Base-by-base conservation (phyloP, 1,140 invertebrate species). In the Bacillus rossius region DNA sequence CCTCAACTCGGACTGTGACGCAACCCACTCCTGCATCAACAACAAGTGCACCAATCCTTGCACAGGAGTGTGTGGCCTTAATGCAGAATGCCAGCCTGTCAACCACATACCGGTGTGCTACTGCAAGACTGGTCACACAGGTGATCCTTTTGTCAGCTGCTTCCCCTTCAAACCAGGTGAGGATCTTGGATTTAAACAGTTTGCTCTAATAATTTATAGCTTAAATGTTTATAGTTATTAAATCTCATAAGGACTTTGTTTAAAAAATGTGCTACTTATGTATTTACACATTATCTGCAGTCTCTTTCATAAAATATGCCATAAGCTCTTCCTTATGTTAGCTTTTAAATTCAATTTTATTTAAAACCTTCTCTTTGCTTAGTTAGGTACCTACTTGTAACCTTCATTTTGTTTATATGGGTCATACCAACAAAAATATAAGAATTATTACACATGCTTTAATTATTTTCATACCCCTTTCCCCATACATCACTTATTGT, bases 41-140 rank as follows among this genome's bases (percentile, higher is more conserved):
- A 85, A 88, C 57, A 89, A 86, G 75, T 94, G 91, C 69, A 78
- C 85, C 53, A 82, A 90, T 75, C 89, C 89, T 26, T 93, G 91
- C 64, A 71, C 75, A 41, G 82, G 85, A 29, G 83, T 84, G n/a
- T 92, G 89, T 70, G 89, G 89, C 43, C 76, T 84, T 42, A 82
- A 82, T 67, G 87, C 91, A 10, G 74, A 82, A 20, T 93, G 91
- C 65, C 80, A 86, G 62, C 83, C 84, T 1, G 79, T 88, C 1
- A 90, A 90, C 66, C 90, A 92, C 67, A 79, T 84, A 49, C 87
- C 89, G 1, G 79, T 90, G 47, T 93, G 91, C 68, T 87, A 79
- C 64, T 94, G 91, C 64, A 80, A 84, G 29, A 73, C 80, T 49
- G 83, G 84, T 37, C 81, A 81, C 56, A 83, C 81, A 38, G 90